Evolutionary conservation across 2,888 invertebrate genomes (phyloP), one percentile per base, ranked within the genome.

Genomic region (Didymodactylos carnosus): DNA sequence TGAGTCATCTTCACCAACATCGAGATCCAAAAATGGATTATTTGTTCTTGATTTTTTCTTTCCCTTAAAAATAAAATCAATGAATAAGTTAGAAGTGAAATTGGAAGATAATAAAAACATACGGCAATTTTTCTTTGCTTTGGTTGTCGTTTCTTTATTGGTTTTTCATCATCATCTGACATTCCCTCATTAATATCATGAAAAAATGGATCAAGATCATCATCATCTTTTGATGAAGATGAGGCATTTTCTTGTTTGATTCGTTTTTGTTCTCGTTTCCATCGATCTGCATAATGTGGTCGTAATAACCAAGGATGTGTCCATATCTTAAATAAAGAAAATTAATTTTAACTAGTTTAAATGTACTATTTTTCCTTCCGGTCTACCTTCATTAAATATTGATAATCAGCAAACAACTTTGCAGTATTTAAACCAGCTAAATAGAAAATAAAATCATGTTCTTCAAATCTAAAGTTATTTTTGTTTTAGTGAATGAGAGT

Each of bases 391-490:
- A 72, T 76, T 69, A 81, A 80, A 76, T 84, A 82, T 76, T 84
- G 83, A 75, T 83, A 77, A 71, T 84, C 82, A 71, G 87, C 78
- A 23, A 86, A 83, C 80, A 84, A 84, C 0, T 87, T 87, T 80
- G 87, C 87, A 1, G 86, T 86, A 86, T 87, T 87, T 46, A 87
- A 83, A 73, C 85, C 81, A 78, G 84, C 83, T 29, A 87, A 81
- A 70, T 81, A 80, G 77, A 86, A 85, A 78, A 87, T 88, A 82
- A 88, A 88, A 19, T 85, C 81, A 78, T 88, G 87, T 40, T 88
- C 81, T 40, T 29, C 19, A 29, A 6, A 78, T 75, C 16, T n/a
- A n/a, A n/a, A n/a, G n/a, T n/a, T n/a, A n/a, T n/a, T 46, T 71
- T 72, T 35, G 7, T 39, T 40, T 41, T 39, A 49, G 4, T 4